These are phyloP conservation scores for Carterocephalus palaemon DNA, from an alignment of 2,888 invertebrate species.

Conservation along the genomic window DNA sequence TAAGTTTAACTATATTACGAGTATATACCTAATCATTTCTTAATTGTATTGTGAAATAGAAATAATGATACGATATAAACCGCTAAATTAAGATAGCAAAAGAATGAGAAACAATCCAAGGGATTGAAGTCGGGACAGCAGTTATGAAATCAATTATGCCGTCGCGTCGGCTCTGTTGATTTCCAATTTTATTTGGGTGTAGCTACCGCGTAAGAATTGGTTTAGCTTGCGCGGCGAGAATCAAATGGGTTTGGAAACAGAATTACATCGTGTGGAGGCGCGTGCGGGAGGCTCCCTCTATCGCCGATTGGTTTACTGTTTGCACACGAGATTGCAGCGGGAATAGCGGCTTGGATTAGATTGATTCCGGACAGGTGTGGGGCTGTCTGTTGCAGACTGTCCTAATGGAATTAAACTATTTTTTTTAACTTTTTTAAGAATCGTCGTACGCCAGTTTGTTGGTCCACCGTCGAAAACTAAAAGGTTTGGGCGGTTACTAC, in stretches of 20 bases:
- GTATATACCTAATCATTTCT: too few relatives aligned
- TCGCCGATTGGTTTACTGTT: slow-evolving; percentile 57
- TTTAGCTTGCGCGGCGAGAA: slow-evolving; percentile 16
- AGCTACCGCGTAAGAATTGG: too few relatives aligned
- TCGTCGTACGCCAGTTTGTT: neutral
- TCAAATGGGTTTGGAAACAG: slow-evolving; percentile 19
- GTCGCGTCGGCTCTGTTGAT: too few relatives aligned
- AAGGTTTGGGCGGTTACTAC: too few relatives aligned
- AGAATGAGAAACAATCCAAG: too few relatives aligned
- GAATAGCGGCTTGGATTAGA: slow-evolving; percentile 37
- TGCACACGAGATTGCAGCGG: slow-evolving; percentile 37
- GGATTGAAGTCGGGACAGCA: too few relatives aligned
- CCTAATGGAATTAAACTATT: slow-evolving; percentile 16
- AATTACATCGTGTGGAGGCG: slow-evolving; percentile 13
- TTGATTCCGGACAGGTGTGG: slow-evolving; percentile 21
- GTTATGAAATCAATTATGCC: too few relatives aligned
- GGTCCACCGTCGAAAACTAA: neutral
- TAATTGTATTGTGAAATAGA: too few relatives aligned
- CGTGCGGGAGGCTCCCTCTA: slow-evolving; percentile 25
- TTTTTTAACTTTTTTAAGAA: slow-evolving; percentile 15
- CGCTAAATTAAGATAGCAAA: too few relatives aligned
- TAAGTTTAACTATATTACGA: too few relatives aligned
- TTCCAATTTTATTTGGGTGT: too few relatives aligned
- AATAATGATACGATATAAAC: too few relatives aligned
- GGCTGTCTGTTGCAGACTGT: neutral